Conservation (phyloP, 2,113 vertebrate genomes). For the Brachyhypopomus occidentalis region DNA sequence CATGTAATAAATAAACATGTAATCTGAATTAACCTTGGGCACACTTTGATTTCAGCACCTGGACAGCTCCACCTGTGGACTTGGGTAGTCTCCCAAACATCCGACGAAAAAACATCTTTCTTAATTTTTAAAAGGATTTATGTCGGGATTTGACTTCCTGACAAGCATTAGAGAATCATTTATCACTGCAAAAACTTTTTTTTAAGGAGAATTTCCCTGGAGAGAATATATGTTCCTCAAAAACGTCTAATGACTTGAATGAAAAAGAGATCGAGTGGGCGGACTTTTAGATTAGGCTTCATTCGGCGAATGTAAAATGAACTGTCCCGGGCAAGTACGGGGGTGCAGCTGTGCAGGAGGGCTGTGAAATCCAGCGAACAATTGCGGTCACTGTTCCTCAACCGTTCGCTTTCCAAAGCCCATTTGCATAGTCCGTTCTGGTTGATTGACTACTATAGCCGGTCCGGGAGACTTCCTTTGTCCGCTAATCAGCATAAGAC, state of each 20-base stretch:
- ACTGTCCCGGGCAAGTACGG: slow-evolving; percentile 49
- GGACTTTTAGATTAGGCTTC: slow-evolving; percentile 33
- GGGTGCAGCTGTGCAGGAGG: slow-evolving; percentile 79
- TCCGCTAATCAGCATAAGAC: slow-evolving; percentile 80
- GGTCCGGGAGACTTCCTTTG: slow-evolving; percentile 75
- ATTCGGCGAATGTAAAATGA: slow-evolving; percentile 38
- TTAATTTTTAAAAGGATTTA: not conserved
- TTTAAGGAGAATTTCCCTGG: too few species aligned
- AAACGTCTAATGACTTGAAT: slow-evolving; percentile 28
- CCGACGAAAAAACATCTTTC: not conserved
- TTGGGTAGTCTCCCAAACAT: not conserved
- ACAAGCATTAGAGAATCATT: too few species aligned
- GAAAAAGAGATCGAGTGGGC: slow-evolving; percentile 29
- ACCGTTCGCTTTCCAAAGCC: slow-evolving; percentile 72
- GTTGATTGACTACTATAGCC: slow-evolving; percentile 80
- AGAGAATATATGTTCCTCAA: slow-evolving; percentile 4
- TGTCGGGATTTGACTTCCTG: not conserved
- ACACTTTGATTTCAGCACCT: slow-evolving; percentile 64
- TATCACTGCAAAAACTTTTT: too few species aligned
- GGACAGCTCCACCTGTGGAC: slow-evolving; percentile 58
- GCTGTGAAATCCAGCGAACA: slow-evolving; percentile 81
- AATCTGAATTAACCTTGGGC: not conserved
- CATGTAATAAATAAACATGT: not conserved
- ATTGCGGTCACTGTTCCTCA: slow-evolving; percentile 79
- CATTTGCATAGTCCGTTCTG: slow-evolving; percentile 88